phyloP scores from a whole-genome alignment of 92 coral and sea anemone genomes.

The Bergia puertoricense region DNA sequence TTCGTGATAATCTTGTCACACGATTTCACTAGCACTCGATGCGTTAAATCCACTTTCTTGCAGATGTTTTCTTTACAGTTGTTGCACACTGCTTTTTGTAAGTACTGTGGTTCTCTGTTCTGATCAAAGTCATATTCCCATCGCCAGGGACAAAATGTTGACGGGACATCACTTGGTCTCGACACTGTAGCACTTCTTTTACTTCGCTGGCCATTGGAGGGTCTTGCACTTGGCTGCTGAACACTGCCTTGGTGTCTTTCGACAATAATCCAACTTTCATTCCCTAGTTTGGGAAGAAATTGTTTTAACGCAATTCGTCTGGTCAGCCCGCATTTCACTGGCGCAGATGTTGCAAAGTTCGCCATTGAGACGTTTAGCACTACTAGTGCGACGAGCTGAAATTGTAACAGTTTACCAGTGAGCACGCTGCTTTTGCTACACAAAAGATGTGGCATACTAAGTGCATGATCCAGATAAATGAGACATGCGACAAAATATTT shows the following conservation, averaged over 20 bases:
- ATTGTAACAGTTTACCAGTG: background rate
- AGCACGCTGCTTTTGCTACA: too few species aligned
- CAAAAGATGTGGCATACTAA: too few species aligned
- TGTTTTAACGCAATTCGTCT: background rate
- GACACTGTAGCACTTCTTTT: background rate
- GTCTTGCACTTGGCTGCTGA: background rate
- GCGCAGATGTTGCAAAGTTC: background rate
- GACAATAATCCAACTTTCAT: background rate
- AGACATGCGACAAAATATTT: too few species aligned
- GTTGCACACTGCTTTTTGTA: constrained; percentile 11
- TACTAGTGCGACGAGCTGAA: background rate
- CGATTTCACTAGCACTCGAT: constrained; percentile 30
- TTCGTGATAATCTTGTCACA: constrained; percentile 6
- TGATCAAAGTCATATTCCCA: constrained; percentile 38
- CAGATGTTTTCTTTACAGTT: constrained; percentile 9
- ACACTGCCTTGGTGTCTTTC: background rate
- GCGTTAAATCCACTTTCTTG: constrained; percentile 1
- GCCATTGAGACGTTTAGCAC: background rate
- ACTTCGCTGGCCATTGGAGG: background rate
- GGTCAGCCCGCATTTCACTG: background rate
- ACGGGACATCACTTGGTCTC: constrained; percentile 26
- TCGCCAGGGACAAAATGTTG: constrained; percentile 42
- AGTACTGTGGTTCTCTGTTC: constrained; percentile 35
- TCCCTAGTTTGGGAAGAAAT: background rate
- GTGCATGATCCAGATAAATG: too few species aligned